phyloP scores from a whole-genome alignment of 2,113 vertebrate genomes.

The Chloropsis cyanopogon region DNA sequence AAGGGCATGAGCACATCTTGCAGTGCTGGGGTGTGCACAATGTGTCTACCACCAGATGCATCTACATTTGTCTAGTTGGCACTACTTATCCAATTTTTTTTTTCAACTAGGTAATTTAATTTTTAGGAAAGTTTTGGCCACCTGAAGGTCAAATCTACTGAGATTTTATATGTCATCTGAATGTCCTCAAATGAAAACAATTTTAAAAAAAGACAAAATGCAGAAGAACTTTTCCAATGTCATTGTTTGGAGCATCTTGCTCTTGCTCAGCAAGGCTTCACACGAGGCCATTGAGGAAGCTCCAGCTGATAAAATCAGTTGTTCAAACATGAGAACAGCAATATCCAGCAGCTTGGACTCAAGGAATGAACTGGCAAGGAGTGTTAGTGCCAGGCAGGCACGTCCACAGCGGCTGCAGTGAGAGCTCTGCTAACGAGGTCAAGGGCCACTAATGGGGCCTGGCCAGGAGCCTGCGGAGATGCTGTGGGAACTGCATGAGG shows the following conservation, averaged over 20 bases:
- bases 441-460: neutral
- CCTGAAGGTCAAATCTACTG: neutral
- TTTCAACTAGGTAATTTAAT: neutral
- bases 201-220: neutral
- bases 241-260: neutral
- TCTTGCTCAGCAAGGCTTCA: neutral
- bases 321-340: neutral
- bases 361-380: neutral
- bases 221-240: neutral
- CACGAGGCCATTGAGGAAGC: accelerated
- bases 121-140: neutral
- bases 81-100: neutral
- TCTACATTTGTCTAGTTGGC: accelerated
- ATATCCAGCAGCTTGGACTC: neutral
- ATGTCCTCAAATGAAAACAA: neutral
- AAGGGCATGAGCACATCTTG: accelerated
- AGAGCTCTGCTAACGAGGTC: neutral
- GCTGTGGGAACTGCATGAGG: neutral
- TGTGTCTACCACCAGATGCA: accelerated
- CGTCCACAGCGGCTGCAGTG: accelerated
- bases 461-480: neutral
- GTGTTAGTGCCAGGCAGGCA: neutral
- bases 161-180: neutral
- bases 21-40: neutral
- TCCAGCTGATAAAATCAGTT: neutral